These are phyloP conservation scores for Spinus olivaceus DNA, from an alignment of 2,797 vertebrate genomes.

Conservation along the genomic window DNA sequence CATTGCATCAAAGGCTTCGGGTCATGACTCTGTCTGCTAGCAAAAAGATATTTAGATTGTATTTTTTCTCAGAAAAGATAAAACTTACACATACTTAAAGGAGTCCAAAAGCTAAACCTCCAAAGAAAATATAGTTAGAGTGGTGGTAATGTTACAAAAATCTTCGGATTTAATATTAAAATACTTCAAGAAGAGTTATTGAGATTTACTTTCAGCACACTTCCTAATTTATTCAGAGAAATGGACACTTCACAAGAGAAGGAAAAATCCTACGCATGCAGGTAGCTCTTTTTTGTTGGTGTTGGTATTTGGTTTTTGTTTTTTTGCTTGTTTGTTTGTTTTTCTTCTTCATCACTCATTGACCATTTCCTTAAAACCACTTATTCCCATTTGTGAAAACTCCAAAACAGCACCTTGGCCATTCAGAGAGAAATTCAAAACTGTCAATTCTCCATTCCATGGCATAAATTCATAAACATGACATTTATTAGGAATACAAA, in stretches of 20 bases:
- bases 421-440: not conserved
- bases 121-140: not conserved
- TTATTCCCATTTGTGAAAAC: not conserved
- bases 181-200: not conserved
- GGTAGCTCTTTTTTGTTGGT: rapidly evolving
- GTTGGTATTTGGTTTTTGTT: rapidly evolving
- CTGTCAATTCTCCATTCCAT: not conserved
- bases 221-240: not conserved
- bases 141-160: not conserved
- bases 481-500: not conserved
- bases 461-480: not conserved
- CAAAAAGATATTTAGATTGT: not conserved
- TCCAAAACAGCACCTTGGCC: not conserved
- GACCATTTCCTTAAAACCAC: not conserved
- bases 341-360: not conserved
- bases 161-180: not conserved
- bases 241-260: not conserved
- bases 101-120: not conserved
- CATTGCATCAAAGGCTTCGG: not conserved
- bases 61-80: not conserved
- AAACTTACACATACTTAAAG: not conserved
- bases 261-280: not conserved
- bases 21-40: not conserved
- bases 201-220: not conserved
- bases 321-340: not conserved